phyloP scores from a whole-genome alignment of 2,888 invertebrate genomes.

The Ormyrus thymus region DNA sequence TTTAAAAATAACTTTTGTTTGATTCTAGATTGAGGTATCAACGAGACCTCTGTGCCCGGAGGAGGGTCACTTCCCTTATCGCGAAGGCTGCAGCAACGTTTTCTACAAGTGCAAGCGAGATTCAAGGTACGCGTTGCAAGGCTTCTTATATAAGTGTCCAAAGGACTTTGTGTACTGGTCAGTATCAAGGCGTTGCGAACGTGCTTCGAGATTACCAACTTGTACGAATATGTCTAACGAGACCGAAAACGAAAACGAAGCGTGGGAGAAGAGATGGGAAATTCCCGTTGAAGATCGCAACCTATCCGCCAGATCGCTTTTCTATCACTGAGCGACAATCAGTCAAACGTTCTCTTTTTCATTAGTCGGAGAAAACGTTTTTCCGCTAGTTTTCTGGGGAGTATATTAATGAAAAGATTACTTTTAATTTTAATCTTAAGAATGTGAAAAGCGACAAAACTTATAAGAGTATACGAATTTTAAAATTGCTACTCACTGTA shows the following conservation, averaged over 20 bases:
- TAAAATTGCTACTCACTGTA: too few species aligned
- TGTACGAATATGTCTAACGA: constrained; percentile 73
- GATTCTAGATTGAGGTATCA: constrained; percentile 80
- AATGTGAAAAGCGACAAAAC: too few species aligned
- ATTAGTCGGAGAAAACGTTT: too few species aligned
- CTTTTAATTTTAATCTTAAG: not conserved
- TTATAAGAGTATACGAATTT: too few species aligned
- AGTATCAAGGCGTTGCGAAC: constrained; percentile 86
- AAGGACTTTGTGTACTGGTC: constrained; percentile 86
- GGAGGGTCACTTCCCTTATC: constrained; percentile 83
- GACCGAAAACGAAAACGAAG: constrained; percentile 60
- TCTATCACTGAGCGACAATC: constrained; percentile 19
- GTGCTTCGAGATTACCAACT: constrained; percentile 78
- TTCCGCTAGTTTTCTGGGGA: too few species aligned
- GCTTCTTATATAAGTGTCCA: constrained; percentile 86
- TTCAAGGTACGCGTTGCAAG: constrained; percentile 78
- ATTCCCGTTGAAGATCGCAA: constrained; percentile 66
- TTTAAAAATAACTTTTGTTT: constrained; percentile 6
- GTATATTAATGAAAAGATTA: not conserved
- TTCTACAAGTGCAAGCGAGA: constrained; percentile 83
- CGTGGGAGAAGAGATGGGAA: constrained; percentile 66
- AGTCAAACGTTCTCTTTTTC: too few species aligned
- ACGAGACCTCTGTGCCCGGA: constrained; percentile 80
- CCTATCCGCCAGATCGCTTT: constrained; percentile 65
- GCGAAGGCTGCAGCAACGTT: constrained; percentile 82